Base-by-base conservation (phyloP, 2,888 invertebrate genomes). In the Drosophila affinis region DNA sequence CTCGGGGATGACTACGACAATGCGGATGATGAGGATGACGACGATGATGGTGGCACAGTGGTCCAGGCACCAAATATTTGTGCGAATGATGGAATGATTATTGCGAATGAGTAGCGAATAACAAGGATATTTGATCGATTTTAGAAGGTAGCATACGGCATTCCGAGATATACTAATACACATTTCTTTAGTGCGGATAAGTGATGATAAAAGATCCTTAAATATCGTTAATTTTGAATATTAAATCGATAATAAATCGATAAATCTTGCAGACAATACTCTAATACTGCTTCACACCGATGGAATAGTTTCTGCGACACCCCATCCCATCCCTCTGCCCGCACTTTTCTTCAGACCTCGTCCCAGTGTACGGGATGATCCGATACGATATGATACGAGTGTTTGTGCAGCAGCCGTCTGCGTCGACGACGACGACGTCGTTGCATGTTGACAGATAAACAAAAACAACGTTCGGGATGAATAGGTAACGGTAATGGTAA, bases 361-460 rank as follows among this genome's bases (percentile, higher is more conserved):
- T 24, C 3, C 72, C 69, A 69, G 48, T 34, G 69, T 69, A 51
- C 49, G 24, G 44, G 54, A 62, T 72, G 48, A 46, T 29, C 7
- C 29, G 29, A 29, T 29, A 29, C 29, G 29, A 27, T 27, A 27
- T 7, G 27, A 27, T 7, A 27, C 27, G 48, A 54, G 39, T 72
- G 53, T 59, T 49, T 49, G 62, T 69, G 69, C 69, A 67, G 51
- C 48, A 62, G 62, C 6, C 52, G 48, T 73, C 64, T 73, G 46
- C 64, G 68, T 63, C 64, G 71, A 51, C 64, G 68, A 55, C 64
- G 67, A 72, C 60, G 53, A 65, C 39, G 55, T 60, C 62, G 81
- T 71, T 86, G 81, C 81, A 87, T 87, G 87, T 88, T 83, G 83
- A 88, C 87, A 88, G 84, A 88, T 88, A 83, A 87, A 84, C 87